Percentiles rank a stretch among this genome's conserved stretches.
These are phyloP conservation scores for Catostomus latipinnis DNA, from an alignment of 2,797 vertebrate species.

Conservation along the genomic window DNA sequence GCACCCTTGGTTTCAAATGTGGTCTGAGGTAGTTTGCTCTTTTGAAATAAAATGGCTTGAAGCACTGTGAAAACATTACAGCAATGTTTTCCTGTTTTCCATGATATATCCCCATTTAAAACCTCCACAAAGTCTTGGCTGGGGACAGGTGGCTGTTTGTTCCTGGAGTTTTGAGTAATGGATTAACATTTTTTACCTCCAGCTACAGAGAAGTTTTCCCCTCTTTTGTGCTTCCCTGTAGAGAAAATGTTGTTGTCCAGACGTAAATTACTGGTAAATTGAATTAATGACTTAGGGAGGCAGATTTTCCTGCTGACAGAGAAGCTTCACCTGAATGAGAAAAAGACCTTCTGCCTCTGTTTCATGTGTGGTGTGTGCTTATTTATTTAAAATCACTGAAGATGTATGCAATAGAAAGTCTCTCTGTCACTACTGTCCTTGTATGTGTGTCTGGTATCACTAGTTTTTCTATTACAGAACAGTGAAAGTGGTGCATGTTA, in stretches of 20 bases:
- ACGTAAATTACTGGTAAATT: slow-evolving; percentile 41
- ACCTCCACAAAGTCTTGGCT: neutral
- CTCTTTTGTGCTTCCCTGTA: slow-evolving; percentile 4
- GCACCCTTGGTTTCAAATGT: neutral
- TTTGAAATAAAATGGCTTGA: no score
- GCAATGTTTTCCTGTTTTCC: slow-evolving; percentile 2
- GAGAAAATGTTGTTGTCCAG: slow-evolving; percentile 17
- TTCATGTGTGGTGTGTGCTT: slow-evolving; percentile 9
- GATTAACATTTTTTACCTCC: slow-evolving; percentile 3
- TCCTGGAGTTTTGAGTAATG: neutral
- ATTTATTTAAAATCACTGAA: slow-evolving; percentile 7
- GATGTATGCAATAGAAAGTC: neutral
- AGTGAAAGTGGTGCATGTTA: neutral
- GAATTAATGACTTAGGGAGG: slow-evolving; percentile 38
- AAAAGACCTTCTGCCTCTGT: slow-evolving; percentile 17
- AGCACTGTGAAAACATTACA: no score
- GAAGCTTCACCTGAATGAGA: slow-evolving; percentile 42
- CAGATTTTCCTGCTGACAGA: slow-evolving; percentile 29
- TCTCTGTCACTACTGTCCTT: neutral
- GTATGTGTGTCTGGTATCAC: neutral
- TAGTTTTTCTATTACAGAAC: neutral
- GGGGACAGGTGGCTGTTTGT: neutral
- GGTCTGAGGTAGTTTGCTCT: neutral
- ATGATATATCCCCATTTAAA: slow-evolving; percentile 7
- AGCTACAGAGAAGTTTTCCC: neutral